phyloP scores from a whole-genome alignment of 2,797 vertebrate species.

The Helostoma temminkii region DNA sequence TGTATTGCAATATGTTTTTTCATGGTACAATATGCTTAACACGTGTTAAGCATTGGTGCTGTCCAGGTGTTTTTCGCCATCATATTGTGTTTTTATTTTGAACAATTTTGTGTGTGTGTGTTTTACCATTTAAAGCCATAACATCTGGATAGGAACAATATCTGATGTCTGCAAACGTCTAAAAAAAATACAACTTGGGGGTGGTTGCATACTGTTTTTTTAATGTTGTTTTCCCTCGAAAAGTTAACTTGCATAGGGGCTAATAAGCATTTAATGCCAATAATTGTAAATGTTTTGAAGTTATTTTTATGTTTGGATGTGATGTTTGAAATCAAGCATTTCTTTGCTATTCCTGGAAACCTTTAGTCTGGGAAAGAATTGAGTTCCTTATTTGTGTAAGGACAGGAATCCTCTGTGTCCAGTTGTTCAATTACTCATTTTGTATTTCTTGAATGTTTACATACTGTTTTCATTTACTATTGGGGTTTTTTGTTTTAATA shows the following conservation, averaged over 20 bases:
- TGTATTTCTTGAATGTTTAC: constrained; percentile 72
- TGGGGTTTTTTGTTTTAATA: constrained; percentile 50
- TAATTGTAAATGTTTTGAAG: constrained; percentile 18
- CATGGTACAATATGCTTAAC: constrained; percentile 66
- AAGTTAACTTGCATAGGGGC: constrained; percentile 1
- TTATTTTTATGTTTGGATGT: constrained; percentile 13
- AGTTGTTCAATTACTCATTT: constrained; percentile 49
- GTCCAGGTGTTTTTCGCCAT: constrained; percentile 34
- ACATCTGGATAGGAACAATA: constrained; percentile 25
- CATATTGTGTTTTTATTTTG: constrained; percentile 28
- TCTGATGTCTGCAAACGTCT: constrained; percentile 36
- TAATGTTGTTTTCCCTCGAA: background rate
- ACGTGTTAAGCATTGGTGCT: constrained; percentile 59
- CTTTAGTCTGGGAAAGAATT: constrained; percentile 25
- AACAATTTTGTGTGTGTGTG: constrained; percentile 39
- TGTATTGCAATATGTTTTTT: constrained; percentile 53
- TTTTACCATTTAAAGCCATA: constrained; percentile 66
- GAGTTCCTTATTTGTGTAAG: constrained; percentile 15
- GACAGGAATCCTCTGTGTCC: constrained; percentile 44
- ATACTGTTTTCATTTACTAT: constrained; percentile 59
- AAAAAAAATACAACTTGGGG: background rate
- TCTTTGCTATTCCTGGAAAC: constrained; percentile 44
- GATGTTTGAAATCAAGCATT: constrained; percentile 31
- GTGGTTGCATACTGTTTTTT: constrained; percentile 29
- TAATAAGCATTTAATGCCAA: constrained; percentile 5